Base-by-base conservation (phyloP, 2,113 vertebrate genomes). In the Gasterosteus nipponicus region DNA sequence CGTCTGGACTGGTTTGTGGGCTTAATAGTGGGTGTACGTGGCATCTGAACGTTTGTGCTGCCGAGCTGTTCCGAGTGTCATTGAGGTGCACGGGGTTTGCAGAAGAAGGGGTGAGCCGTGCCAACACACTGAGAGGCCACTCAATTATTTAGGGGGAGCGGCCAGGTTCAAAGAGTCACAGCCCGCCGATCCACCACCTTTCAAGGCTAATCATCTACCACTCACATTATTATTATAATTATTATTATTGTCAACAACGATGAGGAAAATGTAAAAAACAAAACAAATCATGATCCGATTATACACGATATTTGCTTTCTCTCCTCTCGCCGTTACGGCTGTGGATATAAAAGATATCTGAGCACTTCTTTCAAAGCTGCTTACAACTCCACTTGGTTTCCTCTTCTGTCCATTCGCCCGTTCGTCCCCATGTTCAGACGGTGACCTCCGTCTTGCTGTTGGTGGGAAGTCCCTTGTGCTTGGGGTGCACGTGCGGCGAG, bases 381-480 rank as follows among this genome's bases (percentile, higher is more conserved):
- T 74, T 69, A 19, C 56, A 53, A 44, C 73, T 65, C 53, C 67
- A 8, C 63, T 62, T 35, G n/a, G 31, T 38, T 46, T 75, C 38
- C 38, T 70, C 60, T 59, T 62, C 70, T 46, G 74, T 72, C 49
- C 33, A 0, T 65, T 64, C 38, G 16, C 59, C 63, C 22, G 8
- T 49, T 53, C 63, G 18, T 33, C 66, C 56, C 51, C 70, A 11
- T 44, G 69, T 44, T 96, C 94, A 97, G 87, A 99, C 97, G 0
- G 98, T 99, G 85, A 99, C 97, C 82, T 99, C 98, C 0, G 97
- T 95, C 93, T 98, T 99, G 95, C 97, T 98, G 93, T 98, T 97
- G 81, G 97, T 98, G 89, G 94, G 86, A 65, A 97, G 94, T 78
- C 90, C 93, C 88, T 94, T 95, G 93, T 94, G 92, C 81, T 94